A percentile compares a stretch with the other conserved stretches of the same genome.
phyloP scores from a whole-genome alignment of 2,888 invertebrate species.

The Ferrisia virgata region DNA sequence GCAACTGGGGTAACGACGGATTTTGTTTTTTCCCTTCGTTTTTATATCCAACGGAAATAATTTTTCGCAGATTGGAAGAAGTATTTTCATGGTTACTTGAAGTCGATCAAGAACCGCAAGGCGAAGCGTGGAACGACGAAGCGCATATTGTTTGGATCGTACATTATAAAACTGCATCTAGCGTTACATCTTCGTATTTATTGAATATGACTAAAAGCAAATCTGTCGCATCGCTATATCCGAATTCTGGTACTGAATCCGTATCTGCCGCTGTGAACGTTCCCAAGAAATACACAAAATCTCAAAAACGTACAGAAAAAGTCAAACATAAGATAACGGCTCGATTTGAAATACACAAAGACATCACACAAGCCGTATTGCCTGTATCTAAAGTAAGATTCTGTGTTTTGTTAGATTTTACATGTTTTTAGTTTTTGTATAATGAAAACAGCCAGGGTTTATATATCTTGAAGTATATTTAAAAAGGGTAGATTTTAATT shows the following conservation, averaged over 20 bases:
- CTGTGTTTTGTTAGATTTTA: not conserved
- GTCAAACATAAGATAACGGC: conserved; percentile 68
- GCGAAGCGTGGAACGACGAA: conserved; percentile 70
- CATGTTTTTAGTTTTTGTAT: no score
- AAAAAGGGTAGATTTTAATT: conserved; percentile 4
- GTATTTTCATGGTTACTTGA: conserved; percentile 89
- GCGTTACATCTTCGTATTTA: conserved; percentile 13
- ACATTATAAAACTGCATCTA: conserved; percentile 47
- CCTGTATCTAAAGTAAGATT: conserved; percentile 81
- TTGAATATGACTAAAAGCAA: conserved; percentile 2
- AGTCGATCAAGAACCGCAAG: conserved; percentile 69
- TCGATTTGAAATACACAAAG: conserved; percentile 84
- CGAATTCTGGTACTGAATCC: not conserved
- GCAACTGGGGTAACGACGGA: not conserved
- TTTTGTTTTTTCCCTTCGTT: not conserved
- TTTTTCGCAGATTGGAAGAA: conserved; percentile 62
- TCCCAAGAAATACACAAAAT: conserved; percentile 5
- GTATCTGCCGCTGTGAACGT: not conserved
- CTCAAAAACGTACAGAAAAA: conserved; percentile 49
- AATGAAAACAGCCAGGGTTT: not conserved
- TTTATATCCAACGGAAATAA: not conserved
- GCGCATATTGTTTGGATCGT: conserved; percentile 86
- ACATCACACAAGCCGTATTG: conserved; percentile 87
- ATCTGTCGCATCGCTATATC: not conserved
- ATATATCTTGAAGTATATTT: not conserved